A percentile compares a stretch with the other conserved stretches of the same genome.
These are phyloP conservation scores for Pantherophis vulpinus DNA, from an alignment of 2,797 vertebrate species.

Conservation along the genomic window DNA sequence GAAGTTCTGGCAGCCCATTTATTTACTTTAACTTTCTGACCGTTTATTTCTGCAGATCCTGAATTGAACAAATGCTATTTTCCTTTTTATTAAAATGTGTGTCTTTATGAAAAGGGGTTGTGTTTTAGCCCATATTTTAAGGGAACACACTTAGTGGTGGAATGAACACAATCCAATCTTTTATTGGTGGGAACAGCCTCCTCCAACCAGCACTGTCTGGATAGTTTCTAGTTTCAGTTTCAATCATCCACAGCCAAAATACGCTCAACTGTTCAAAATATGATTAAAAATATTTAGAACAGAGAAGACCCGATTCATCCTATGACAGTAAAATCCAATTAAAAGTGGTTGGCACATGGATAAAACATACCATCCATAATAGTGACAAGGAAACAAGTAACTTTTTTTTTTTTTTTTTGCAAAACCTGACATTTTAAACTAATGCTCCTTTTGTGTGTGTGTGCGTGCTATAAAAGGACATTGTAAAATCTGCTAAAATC, in stretches of 20 bases:
- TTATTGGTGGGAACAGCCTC: neutral
- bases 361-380: neutral
- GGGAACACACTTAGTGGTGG: neutral
- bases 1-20: neutral
- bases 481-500: slow-evolving; percentile 20
- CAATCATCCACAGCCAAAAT: neutral
- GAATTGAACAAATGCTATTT: neutral
- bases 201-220: neutral
- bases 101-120: neutral
- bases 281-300: neutral
- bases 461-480: neutral
- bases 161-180: neutral
- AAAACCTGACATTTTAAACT: slow-evolving; percentile 5
- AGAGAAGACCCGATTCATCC: neutral
- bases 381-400: neutral
- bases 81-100: neutral
- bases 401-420: neutral
- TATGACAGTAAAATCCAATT: neutral
- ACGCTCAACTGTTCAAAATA: neutral
- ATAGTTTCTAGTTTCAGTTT: neutral
- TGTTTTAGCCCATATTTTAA: neutral
- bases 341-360: neutral
- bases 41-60: neutral
- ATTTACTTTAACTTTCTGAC: neutral
- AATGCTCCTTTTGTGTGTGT: neutral